phyloP scores from a whole-genome alignment of 2,888 invertebrate species.

The Tridacna gigas region DNA sequence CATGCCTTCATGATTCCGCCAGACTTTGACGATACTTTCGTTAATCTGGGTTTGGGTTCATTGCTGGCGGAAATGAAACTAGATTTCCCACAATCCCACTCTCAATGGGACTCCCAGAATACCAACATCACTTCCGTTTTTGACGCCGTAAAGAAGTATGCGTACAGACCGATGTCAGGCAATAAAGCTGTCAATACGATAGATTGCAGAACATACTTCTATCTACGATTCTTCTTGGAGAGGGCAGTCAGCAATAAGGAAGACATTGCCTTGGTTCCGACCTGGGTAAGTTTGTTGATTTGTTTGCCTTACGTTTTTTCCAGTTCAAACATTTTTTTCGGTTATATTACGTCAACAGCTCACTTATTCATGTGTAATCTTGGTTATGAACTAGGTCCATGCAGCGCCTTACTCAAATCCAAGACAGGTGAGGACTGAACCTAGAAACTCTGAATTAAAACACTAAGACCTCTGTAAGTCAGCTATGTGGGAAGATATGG shows the following conservation, averaged over 20 bases:
- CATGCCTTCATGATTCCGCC: constrained; percentile 78
- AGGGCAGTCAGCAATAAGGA: constrained; percentile 59
- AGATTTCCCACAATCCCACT: constrained; percentile 70
- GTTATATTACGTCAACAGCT: neutral
- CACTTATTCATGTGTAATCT: neutral
- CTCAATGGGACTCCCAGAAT: constrained; percentile 73
- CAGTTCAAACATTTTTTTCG: neutral
- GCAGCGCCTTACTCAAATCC: no score
- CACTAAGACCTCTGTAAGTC: no score
- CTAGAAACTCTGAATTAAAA: no score
- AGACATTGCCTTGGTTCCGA: constrained; percentile 76
- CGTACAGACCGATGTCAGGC: constrained; percentile 75
- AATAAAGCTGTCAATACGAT: constrained; percentile 73
- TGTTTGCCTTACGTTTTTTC: neutral
- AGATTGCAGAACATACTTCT: constrained; percentile 79
- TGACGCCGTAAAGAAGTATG: constrained; percentile 76
- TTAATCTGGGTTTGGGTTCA: constrained; percentile 79
- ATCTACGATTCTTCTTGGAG: constrained; percentile 76
- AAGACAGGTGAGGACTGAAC: no score
- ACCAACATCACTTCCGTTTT: constrained; percentile 77
- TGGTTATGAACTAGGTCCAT: no score
- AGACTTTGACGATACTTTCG: constrained; percentile 82
- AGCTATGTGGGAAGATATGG: no score
- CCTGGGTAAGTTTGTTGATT: constrained; percentile 73
- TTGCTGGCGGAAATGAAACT: constrained; percentile 70